Evolutionary conservation across 2,113 vertebrate species (phyloP), one percentile per base, ranked within the genome.

Genomic region (Aegotheles bennettii): DNA sequence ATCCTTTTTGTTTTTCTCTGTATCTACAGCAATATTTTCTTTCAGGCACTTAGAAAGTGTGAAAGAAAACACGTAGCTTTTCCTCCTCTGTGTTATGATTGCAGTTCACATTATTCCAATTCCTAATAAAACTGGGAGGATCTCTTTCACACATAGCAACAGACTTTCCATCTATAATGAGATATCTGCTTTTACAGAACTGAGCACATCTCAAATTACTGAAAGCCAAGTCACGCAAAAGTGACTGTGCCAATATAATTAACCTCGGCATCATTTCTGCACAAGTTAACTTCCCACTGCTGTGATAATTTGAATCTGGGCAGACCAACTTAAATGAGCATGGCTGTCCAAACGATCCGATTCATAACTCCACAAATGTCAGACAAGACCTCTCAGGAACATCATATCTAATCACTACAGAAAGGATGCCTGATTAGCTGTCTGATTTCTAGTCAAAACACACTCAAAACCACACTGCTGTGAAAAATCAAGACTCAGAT

Each of bases 361-460:
- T 13, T 71, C 69, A 16, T 40, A 91, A 56, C 71, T 60, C 89
- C 16, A 73, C 48, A 59, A 86, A 93, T 36, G 86, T 89, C 76
- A 94, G 80, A 84, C 48, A 71, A 87, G 69, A 82, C 81, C 88
- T 94, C 90, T 76, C 57, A 90, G 53, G 76, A 86, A 67, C 43
- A 69, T 78, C n/a, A 2, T 33, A 60, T 64, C 60, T 78, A 78
- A 92, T 61, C 83, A 60, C 69, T 56, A 70, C 73, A 57, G 77
- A 64, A 91, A 89, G 81, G 76, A 87, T 82, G 74, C 48, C 40
- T 89, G 68, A 82, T 89, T 63, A 94, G 60, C 64, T 45, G n/a
- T 26, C 76, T 60, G 69, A 94, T 91, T 96, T 93, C 48, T n/a
- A 94, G 93, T 78, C 93, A 94, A 91, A 97, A 92, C 42, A 93